Conservation (phyloP, 2,797 vertebrate genomes). For the Oreochromis grahami region DNA sequence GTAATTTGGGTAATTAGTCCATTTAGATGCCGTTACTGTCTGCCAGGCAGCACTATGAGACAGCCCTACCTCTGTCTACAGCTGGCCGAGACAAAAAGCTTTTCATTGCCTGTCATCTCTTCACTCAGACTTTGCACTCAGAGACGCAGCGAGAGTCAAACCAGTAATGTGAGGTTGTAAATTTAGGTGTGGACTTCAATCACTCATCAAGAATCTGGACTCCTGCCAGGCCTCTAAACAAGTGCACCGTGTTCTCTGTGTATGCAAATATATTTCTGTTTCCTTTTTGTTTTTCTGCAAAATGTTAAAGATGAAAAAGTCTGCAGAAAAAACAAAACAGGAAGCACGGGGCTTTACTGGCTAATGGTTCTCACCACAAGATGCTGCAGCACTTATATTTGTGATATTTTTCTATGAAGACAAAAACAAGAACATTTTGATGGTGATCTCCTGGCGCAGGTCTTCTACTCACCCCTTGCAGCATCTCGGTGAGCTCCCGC, state of each 20-base stretch:
- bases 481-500: constrained; percentile 95
- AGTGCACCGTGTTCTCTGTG: not conserved
- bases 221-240: constrained; percentile 6
- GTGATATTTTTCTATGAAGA: not conserved
- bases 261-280: not conserved
- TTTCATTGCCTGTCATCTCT: constrained; percentile 65
- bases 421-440: not conserved
- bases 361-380: not conserved
- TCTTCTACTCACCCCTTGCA: constrained; percentile 88
- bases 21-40: constrained; percentile 69
- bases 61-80: constrained; percentile 69
- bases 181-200: constrained; percentile 53
- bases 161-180: constrained; percentile 47
- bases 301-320: not conserved
- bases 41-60: constrained; percentile 54
- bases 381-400: not conserved
- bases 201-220: constrained; percentile 9
- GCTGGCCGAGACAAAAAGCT: constrained; percentile 67
- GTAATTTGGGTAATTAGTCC: constrained; percentile 77
- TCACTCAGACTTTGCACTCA: constrained; percentile 43
- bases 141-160: constrained; percentile 39
- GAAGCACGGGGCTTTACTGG: not conserved
- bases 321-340: not conserved
- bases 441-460: not conserved
- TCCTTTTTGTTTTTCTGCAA: not conserved